phyloP scores from a whole-genome alignment of 2,113 vertebrate species.

The Notothenia coriiceps region DNA sequence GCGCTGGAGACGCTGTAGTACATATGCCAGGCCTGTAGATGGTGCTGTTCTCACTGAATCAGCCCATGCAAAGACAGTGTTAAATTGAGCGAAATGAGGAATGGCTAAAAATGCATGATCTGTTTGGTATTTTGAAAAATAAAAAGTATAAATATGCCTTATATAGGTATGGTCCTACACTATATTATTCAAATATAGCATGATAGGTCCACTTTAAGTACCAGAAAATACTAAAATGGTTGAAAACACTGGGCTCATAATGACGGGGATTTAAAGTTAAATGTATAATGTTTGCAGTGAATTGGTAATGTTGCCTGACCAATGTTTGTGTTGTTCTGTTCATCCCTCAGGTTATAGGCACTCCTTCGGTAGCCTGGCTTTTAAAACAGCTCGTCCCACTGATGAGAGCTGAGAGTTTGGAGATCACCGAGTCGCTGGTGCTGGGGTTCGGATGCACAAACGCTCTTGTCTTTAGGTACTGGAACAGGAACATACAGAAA shows the following conservation, averaged over 20 bases:
- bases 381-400: constrained; percentile 96
- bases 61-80: too few species aligned
- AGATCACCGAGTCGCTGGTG: constrained; percentile 98
- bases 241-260: not conserved
- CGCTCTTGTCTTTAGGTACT: constrained; percentile 97
- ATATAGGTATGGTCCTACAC: too few species aligned
- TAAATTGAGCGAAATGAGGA: too few species aligned
- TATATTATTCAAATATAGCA: too few species aligned
- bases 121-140: too few species aligned
- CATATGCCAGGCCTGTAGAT: too few species aligned
- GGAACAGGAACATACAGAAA: constrained; percentile 14
- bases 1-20: too few species aligned
- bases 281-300: not conserved
- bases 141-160: too few species aligned
- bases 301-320: constrained; percentile 6
- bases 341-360: constrained; percentile 91
- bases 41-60: too few species aligned
- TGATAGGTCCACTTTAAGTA: not conserved
- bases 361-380: constrained; percentile 94
- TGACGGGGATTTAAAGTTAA: not conserved
- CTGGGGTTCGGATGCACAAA: constrained; percentile 98
- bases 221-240: too few species aligned
- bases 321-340: constrained; percentile 12
- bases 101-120: too few species aligned
- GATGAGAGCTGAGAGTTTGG: constrained; percentile 98